Evolutionary conservation across 2,113 vertebrate species (phyloP).

Genomic region (Jacana jacana): DNA sequence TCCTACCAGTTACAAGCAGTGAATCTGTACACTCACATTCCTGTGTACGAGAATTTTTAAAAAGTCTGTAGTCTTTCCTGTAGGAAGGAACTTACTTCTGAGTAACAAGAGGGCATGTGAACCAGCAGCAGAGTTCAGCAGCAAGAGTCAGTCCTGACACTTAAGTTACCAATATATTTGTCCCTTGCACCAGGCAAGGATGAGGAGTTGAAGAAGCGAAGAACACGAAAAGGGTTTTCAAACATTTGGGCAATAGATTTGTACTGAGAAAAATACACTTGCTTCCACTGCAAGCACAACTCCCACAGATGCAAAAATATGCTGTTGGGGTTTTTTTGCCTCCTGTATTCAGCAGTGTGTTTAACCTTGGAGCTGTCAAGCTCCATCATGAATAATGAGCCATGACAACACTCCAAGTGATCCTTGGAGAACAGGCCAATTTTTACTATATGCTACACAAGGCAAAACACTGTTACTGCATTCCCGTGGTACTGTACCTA

Average conservation of each 20-base stretch:
- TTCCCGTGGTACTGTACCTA: not conserved
- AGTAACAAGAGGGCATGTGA: not conserved
- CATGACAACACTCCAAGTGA: slow-evolving; percentile 50
- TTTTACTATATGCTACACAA: slow-evolving; percentile 41
- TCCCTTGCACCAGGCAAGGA: not conserved
- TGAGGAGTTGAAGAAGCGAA: not conserved
- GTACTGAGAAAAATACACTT: not conserved
- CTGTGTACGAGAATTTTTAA: not conserved
- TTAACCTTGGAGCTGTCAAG: slow-evolving; percentile 68
- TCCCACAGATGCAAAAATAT: slow-evolving; percentile 9
- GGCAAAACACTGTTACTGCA: slow-evolving; percentile 32
- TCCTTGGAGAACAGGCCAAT: slow-evolving; percentile 53
- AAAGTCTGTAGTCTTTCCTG: not conserved
- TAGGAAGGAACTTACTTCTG: not conserved
- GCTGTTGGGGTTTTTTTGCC: not conserved
- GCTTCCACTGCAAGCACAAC: not conserved
- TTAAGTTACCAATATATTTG: not conserved
- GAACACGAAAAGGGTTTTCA: not conserved
- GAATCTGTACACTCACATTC: rapidly evolving
- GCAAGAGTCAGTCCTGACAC: not conserved
- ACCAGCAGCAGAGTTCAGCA: not conserved
- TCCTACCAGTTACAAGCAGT: not conserved
- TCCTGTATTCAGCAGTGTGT: slow-evolving; percentile 18
- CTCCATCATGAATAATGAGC: slow-evolving; percentile 65
- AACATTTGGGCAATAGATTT: not conserved